Conservation (phyloP, 2,888 invertebrate species). For the Nycteola revayana region DNA sequence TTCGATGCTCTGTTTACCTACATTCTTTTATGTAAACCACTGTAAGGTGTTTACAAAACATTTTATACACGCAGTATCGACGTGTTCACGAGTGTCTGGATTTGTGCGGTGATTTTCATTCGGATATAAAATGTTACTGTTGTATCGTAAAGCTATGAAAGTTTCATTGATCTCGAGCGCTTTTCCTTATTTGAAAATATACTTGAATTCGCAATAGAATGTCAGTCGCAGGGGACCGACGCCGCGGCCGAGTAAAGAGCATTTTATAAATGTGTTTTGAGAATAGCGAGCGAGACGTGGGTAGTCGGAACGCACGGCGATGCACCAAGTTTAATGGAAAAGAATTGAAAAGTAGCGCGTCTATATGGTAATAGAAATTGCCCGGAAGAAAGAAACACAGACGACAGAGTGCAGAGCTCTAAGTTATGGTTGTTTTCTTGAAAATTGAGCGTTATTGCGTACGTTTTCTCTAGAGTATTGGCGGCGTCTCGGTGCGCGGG, state of each 20-base stretch:
- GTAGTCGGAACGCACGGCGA: constrained; percentile 66
- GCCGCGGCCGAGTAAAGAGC: constrained; percentile 72
- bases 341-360: constrained; percentile 82
- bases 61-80: too few relatives aligned
- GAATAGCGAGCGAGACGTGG: constrained; percentile 61
- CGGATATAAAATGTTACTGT: too few relatives aligned
- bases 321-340: constrained; percentile 82
- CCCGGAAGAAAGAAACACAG: constrained; percentile 79
- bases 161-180: constrained; percentile 63
- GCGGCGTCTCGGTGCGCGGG: constrained; percentile 31
- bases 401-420: constrained; percentile 75
- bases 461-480: constrained; percentile 55
- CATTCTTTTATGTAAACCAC: too few relatives aligned
- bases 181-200: constrained; percentile 66
- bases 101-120: too few relatives aligned
- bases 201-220: constrained; percentile 75
- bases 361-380: constrained; percentile 83
- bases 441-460: constrained; percentile 79
- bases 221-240: constrained; percentile 70
- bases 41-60: too few relatives aligned
- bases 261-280: constrained; percentile 80
- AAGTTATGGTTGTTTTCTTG: constrained; percentile 78
- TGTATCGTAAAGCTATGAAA: constrained; percentile 39
- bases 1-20: too few relatives aligned
- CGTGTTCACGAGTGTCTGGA: too few relatives aligned